Evolutionary conservation across 2,113 vertebrate genomes (phyloP).

Genomic region (Scomber colias): DNA sequence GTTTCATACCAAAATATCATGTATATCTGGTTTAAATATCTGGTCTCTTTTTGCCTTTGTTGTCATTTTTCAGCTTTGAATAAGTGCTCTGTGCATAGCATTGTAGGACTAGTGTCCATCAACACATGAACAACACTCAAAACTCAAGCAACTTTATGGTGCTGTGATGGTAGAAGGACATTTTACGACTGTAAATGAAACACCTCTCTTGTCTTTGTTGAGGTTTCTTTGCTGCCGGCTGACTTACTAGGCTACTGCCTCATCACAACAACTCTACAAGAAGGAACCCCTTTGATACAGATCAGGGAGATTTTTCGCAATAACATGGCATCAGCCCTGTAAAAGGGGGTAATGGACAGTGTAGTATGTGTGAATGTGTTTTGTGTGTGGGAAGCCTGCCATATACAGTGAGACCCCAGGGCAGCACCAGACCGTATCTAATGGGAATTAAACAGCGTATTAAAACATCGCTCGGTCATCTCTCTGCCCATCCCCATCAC

Average conservation of each 20-base stretch:
- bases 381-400: conserved; percentile 40
- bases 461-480: conserved; percentile 59
- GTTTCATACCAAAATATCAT: too few relatives aligned
- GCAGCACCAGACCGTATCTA: conserved; percentile 65
- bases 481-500: conserved; percentile 42
- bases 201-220: background rate
- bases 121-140: background rate
- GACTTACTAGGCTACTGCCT: conserved; percentile 16
- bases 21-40: too few relatives aligned
- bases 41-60: too few relatives aligned
- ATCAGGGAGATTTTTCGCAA: conserved; percentile 10
- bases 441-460: conserved; percentile 69
- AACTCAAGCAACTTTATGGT: background rate
- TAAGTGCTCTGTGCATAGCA: background rate
- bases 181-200: background rate
- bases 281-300: conserved; percentile 32
- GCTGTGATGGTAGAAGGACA: background rate
- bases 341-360: background rate
- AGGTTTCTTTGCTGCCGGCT: conserved; percentile 13
- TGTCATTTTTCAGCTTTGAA: background rate
- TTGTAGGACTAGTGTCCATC: background rate
- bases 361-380: conserved; percentile 9
- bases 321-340: conserved; percentile 15
- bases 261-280: conserved; percentile 21
- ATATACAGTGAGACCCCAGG: conserved; percentile 53